Base-by-base conservation (phyloP, 2,113 vertebrate genomes). In the Poecile atricapillus region DNA sequence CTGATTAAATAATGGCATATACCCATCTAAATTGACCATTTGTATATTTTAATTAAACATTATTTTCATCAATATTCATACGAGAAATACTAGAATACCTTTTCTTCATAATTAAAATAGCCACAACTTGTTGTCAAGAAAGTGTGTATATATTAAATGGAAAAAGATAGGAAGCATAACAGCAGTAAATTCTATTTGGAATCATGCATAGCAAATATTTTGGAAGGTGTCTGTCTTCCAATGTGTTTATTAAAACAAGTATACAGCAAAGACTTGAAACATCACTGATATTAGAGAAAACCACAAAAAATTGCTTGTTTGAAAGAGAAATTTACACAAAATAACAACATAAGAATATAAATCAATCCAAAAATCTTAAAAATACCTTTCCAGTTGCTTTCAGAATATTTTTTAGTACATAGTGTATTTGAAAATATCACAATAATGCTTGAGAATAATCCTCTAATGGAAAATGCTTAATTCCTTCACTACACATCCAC, bases 81-180 rank as follows among this genome's bases (percentile, higher is more conserved):
- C 3, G 59, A 49, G 28, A 84, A 89, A 64, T 49, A 19, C 4
- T 52, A 31, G 24, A 91, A 80, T 77, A 2, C 2, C 55, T 86
- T 90, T 63, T 73, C 46, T 89, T 87, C 7, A 35, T 65, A 33
- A 85, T 59, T 70, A 62, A 84, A 92, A 87, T 52, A 73, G 23
- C 11, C 73, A 19, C 4, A 70, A 67, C 4, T 76, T 87, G 6
- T n/a, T 75, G 8, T 93, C 23, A 76, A 31, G 10, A 76, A 95
- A 11, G 4, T 78, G 27, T 91, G 3, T 56, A 13, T 44, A 49
- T 87, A 58, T 31, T 33, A 58, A 85, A 79, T 31, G 9, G 14
- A 68, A 68, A 81, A 79, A 5, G 0, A 55, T 78, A 59, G 11
- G 23, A 37, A 80, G 11, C 6, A 53, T 75, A 60, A 49, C 11